Evolutionary conservation across 2,113 vertebrate species (phyloP).

Genomic region (Ibidorhyncha struthersii): DNA sequence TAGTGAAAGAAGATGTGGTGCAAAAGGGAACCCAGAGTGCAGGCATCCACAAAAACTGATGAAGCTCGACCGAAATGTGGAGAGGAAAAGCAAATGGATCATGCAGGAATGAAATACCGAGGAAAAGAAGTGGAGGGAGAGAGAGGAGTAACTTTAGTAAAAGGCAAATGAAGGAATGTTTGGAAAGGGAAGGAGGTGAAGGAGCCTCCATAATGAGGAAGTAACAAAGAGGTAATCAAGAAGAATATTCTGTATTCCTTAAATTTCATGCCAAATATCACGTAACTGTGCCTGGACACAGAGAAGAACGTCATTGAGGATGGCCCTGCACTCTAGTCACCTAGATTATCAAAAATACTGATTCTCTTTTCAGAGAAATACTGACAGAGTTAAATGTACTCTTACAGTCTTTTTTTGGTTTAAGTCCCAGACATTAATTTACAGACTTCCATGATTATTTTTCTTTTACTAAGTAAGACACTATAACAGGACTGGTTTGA

Average conservation of each 20-base stretch:
- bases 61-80: neutral
- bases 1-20: neutral
- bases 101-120: neutral
- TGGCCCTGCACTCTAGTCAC: neutral
- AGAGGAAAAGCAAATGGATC: neutral
- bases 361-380: neutral
- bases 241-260: neutral
- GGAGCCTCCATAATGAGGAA: neutral
- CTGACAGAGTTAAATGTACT: neutral
- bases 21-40: neutral
- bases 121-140: neutral
- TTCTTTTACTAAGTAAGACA: neutral
- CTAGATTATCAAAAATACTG: neutral
- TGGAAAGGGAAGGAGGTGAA: neutral
- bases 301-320: accelerated
- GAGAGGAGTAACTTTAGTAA: neutral
- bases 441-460: neutral
- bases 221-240: neutral
- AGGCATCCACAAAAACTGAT: neutral
- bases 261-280: neutral
- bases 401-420: neutral
- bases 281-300: neutral
- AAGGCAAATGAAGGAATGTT: neutral
- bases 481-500: neutral
- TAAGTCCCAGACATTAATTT: neutral